These are phyloP conservation scores for Cephalopachus bancanus DNA, from an alignment of 2,797 vertebrate genomes.

Conservation along the genomic window DNA sequence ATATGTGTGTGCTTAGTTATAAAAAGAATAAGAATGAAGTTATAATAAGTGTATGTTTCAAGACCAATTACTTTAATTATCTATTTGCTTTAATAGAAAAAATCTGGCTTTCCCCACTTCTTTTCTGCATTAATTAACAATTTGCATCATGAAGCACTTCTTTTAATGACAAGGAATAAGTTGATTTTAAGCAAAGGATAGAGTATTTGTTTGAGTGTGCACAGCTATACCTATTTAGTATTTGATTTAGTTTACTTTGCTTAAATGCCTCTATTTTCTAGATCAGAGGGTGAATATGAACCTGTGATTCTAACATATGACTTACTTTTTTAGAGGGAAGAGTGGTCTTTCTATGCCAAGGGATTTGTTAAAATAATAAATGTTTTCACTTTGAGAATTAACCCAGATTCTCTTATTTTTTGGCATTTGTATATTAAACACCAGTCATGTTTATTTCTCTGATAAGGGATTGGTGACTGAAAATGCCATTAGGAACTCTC, in stretches of 20 bases:
- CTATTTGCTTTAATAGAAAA: constrained; percentile 84
- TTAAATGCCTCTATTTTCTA: constrained; percentile 85
- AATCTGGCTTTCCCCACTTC: constrained; percentile 81
- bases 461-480: constrained; percentile 74
- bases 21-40: constrained; percentile 66
- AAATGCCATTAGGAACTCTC: constrained; percentile 82
- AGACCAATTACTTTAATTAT: constrained; percentile 63
- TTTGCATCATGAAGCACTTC: constrained; percentile 85
- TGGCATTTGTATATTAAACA: constrained; percentile 32
- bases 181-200: constrained; percentile 80
- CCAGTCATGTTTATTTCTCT: constrained; percentile 41
- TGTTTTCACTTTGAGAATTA: constrained; percentile 63
- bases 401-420: constrained; percentile 40
- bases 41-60: constrained; percentile 58
- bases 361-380: constrained; percentile 64
- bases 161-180: constrained; percentile 82
- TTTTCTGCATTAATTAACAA: constrained; percentile 85
- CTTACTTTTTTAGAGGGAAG: constrained; percentile 65
- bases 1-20: constrained; percentile 60
- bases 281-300: constrained; percentile 80
- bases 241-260: constrained; percentile 84
- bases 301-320: constrained; percentile 49
- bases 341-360: constrained; percentile 55
- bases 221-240: constrained; percentile 84
- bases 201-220: constrained; percentile 79